Percentiles rank a stretch among this genome's conserved stretches.
Evolutionary conservation across 2,113 vertebrate genomes (phyloP).

Genomic region (Aegypius monachus): DNA sequence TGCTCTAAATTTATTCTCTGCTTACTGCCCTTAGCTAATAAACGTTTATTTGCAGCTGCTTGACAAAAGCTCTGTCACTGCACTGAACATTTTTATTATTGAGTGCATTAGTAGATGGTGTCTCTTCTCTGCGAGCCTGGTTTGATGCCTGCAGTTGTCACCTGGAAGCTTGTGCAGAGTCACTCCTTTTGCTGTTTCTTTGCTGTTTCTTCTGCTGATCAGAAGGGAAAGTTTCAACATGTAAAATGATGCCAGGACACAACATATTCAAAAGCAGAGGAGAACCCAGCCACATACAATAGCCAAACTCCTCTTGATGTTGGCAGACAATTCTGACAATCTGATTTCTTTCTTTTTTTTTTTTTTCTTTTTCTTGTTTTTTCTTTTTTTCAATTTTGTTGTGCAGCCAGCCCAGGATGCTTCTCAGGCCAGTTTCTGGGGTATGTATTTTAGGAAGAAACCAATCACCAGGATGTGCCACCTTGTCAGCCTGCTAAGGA

Average conservation of each 20-base stretch:
- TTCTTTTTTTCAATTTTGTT: not conserved
- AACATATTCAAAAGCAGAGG: not conserved
- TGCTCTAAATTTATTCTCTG: not conserved
- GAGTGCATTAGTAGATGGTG: not conserved
- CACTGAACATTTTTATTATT: not conserved
- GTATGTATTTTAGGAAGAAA: slow-evolving; percentile 31
- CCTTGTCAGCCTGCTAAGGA: slow-evolving; percentile 27
- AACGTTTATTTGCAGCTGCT: not conserved
- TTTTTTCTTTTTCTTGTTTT: no score
- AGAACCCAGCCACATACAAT: not conserved
- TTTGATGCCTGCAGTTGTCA: not conserved
- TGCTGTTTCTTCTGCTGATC: not conserved
- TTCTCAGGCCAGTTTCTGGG: slow-evolving; percentile 32
- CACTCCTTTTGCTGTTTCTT: not conserved
- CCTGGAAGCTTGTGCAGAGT: not conserved
- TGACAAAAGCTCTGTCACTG: not conserved
- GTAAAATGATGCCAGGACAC: not conserved
- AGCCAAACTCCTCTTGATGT: not conserved
- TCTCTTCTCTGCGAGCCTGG: not conserved
- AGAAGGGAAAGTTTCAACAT: not conserved
- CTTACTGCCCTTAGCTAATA: not conserved
- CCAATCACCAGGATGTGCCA: slow-evolving; percentile 2
- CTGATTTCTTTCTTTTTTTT: not conserved
- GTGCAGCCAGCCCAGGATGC: slow-evolving; percentile 26
- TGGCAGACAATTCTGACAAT: not conserved